These are phyloP conservation scores for Dipodomys ordii DNA, from an alignment of 2,113 vertebrate species.

Conservation along the genomic window DNA sequence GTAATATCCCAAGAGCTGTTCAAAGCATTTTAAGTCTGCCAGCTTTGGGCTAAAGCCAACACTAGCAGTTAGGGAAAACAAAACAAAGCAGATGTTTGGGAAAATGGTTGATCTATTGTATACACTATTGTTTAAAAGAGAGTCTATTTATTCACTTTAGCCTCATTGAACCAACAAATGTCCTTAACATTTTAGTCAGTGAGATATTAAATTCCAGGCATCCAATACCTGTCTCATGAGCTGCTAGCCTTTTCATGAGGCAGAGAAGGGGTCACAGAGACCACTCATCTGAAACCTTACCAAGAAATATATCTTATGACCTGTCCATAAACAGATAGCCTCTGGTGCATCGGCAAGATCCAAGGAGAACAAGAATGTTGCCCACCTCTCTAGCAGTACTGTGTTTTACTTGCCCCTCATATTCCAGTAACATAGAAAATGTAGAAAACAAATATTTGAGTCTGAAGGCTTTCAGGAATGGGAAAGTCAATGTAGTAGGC, in stretches of 20 bases:
- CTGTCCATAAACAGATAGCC: background rate
- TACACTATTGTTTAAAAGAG: background rate
- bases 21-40: conserved; percentile 11
- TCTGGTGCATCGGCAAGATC: background rate
- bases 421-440: background rate
- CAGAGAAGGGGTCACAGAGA: background rate
- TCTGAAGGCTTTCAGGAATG: background rate
- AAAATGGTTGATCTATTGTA: background rate
- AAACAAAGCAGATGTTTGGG: conserved; percentile 2
- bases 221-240: no score
- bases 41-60: background rate
- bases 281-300: background rate
- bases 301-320: background rate
- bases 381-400: background rate
- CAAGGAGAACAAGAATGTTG: background rate
- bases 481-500: background rate
- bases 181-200: background rate
- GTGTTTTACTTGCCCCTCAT: background rate
- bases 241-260: background rate
- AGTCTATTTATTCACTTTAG: background rate
- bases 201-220: background rate
- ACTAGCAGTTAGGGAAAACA: background rate
- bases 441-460: background rate
- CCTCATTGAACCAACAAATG: background rate
- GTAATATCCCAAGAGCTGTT: background rate